Evolutionary conservation across 2,888 invertebrate species (phyloP), one percentile per base, ranked within the genome.

Genomic region (Sminthurides aquaticus): DNA sequence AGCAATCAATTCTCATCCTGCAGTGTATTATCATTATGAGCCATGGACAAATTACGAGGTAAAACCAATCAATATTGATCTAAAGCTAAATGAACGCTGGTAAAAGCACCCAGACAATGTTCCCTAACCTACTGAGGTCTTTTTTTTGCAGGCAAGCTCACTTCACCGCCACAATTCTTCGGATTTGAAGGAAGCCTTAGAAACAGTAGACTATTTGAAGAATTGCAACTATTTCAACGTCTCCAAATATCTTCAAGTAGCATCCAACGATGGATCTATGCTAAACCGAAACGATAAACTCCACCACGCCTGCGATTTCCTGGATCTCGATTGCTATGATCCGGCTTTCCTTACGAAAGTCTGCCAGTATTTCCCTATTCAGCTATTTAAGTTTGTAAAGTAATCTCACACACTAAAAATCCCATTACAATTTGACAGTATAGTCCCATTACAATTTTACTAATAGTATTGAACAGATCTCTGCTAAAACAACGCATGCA

Each of bases 1-100:
- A 29, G 59, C 54, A 1, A 28, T 64, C 3, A 58, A 34, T 34
- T 22, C 49, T 29, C 58, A 58, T 20, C 58, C 58, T 1, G 64
- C 58, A 25, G 22, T 64, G 11, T 64, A 29, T 27, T 64, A 64
- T 22, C 57, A 64, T 52, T 64, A 64, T 58, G 64, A 64, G 25
- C 64, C 64, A 8, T 52, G 57, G 25, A 59, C 25, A 5, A 26
- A 34, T 2, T 62, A 26, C 24, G 49, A 57, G 48, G 43, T 59
- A 43, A 34, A 15, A n/a, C n/a, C n/a, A n/a, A n/a, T n/a, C n/a
- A n/a, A n/a, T n/a, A n/a, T n/a, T n/a, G n/a, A n/a, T n/a, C n/a
- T n/a, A n/a, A n/a, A n/a, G n/a, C n/a, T 15, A 58, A 27, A 8
- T 8, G 43, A 43, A 11, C 18, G 18, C 43, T 43, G 8, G 8